Evolutionary conservation across 2,113 vertebrate genomes (phyloP), one percentile per base, ranked within the genome.

Genomic region (Parus major): DNA sequence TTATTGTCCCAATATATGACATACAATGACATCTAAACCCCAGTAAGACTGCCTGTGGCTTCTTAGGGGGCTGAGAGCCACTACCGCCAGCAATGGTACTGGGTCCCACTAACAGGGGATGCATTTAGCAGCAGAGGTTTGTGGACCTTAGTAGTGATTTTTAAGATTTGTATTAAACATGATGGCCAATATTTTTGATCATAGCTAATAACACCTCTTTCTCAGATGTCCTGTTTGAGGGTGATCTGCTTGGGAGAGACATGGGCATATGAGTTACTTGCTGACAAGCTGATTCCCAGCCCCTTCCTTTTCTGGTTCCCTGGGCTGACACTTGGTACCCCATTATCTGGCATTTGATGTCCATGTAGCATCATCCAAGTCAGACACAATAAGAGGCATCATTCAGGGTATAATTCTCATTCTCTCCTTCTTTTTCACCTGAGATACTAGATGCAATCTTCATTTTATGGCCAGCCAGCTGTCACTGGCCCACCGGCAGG

Each of bases 331-430:
- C 3, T 7, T 27, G 36, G 10, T 11, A 12, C 11, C 19, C 7
- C 2, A 2, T 44, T 33, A 73, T 7, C 6, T 0, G 1, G 13
- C 11, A 8, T 75, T 73, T 3, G 3, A 6, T 82, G 15, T 12
- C n/a, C 11, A 18, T 0, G 1, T 14, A 25, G 9, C 33, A 24
- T 61, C 0, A 0, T 21, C 28, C n/a, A 68, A 57, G 7, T 64
- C 42, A 72, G 64, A n/a, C 29, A 53, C 25, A n/a, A 2, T 10
- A 35, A 47, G 25, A 12, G 10, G 10, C 12, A 90, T 64, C 17
- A 53, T n/a, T 93, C 16, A 60, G 47, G 71, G 33, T 7, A 15
- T 24, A 44, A 10, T 53, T 94, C 13, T 11, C 15, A 35, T 18
- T 14, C 55, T 7, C 2, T 44, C 2, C 20, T 64, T 15, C 9